Percentiles rank a stretch among this genome's conserved stretches.
phyloP scores from a whole-genome alignment of 2,113 vertebrate species.

The Colinus virginianus region DNA sequence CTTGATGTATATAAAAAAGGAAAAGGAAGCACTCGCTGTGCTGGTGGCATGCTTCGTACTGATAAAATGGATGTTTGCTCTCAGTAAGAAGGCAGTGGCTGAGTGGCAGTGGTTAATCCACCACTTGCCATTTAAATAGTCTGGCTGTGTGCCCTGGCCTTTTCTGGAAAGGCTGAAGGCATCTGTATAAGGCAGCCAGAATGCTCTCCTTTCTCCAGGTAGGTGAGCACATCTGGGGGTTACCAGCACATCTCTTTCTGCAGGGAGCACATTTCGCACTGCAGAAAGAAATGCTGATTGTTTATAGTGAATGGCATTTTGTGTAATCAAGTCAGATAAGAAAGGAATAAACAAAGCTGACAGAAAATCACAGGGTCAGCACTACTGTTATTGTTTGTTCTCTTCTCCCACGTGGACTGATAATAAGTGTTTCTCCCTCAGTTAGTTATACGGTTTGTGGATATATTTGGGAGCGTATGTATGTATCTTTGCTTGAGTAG shows the following conservation, averaged over 20 bases:
- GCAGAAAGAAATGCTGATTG: background rate
- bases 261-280: background rate
- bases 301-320: background rate
- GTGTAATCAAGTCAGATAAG: background rate
- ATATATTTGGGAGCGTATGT: background rate
- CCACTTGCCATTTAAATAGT: background rate
- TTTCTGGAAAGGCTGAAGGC: background rate
- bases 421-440: conserved; percentile 16
- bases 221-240: background rate
- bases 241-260: background rate
- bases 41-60: background rate
- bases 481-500: background rate
- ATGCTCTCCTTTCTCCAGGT: background rate
- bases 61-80: background rate
- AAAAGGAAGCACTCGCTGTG: background rate
- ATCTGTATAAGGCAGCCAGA: background rate
- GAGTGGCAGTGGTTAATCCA: background rate
- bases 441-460: background rate
- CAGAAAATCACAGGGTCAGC: background rate
- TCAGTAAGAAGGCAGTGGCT: background rate
- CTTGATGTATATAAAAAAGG: background rate
- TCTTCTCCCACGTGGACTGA: background rate
- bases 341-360: background rate
- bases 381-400: background rate
- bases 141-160: background rate